Conservation (phyloP, 1,140 invertebrate species). For the Drosophila murphyi region DNA sequence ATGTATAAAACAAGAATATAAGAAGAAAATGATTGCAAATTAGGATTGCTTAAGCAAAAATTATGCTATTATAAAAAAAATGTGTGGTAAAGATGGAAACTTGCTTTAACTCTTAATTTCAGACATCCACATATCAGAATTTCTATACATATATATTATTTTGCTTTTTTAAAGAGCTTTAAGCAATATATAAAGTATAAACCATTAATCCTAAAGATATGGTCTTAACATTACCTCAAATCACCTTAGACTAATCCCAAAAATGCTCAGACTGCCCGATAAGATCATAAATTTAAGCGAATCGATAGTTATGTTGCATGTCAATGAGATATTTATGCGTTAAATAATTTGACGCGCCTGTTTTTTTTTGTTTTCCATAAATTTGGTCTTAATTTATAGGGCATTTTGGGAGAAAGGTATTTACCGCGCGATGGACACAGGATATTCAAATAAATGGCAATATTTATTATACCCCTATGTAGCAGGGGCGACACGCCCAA, state of each 20-base stretch:
- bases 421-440: background rate
- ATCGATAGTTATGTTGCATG: constrained; percentile 25
- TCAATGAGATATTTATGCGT: constrained; percentile 2
- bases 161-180: no score
- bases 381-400: constrained; percentile 34
- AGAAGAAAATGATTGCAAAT: no score
- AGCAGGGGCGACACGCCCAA: constrained; percentile 48
- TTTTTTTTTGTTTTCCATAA: background rate
- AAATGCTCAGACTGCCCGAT: background rate
- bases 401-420: constrained; percentile 24
- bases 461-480: constrained; percentile 45
- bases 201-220: no score
- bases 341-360: constrained; percentile 17
- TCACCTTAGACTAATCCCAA: background rate
- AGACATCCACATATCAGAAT: no score
- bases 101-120: no score
- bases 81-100: no score
- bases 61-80: no score
- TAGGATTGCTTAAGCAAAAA: no score
- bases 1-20: background rate
- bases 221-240: no score
- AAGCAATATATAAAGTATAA: background rate
- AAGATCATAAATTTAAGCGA: constrained; percentile 15
- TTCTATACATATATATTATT: no score
- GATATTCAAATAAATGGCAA: constrained; percentile 48